phyloP scores from a whole-genome alignment of 2,113 vertebrate genomes.

The Neogobius melanostomus region DNA sequence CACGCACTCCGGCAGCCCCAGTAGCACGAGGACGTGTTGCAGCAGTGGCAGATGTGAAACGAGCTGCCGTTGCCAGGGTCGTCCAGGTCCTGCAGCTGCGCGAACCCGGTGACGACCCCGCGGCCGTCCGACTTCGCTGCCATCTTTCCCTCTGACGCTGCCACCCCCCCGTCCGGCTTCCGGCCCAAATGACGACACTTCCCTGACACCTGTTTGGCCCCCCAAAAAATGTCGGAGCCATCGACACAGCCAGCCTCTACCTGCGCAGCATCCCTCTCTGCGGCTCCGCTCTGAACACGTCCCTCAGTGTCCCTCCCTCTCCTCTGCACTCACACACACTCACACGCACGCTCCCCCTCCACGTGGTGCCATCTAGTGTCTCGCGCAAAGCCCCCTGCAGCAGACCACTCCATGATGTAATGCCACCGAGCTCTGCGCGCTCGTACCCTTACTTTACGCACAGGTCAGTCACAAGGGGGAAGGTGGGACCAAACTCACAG shows the following conservation, averaged over 20 bases:
- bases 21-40: slow-evolving; percentile 96
- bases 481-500: background rate
- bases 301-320: slow-evolving; percentile 38
- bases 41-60: slow-evolving; percentile 96
- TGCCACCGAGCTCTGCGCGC: slow-evolving; percentile 34
- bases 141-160: slow-evolving; percentile 88
- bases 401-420: slow-evolving; percentile 61
- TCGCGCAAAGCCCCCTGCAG: slow-evolving; percentile 50
- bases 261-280: slow-evolving; percentile 40
- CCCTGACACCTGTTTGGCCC: slow-evolving; percentile 82
- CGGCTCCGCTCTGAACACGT: slow-evolving; percentile 63
- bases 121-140: slow-evolving; percentile 94
- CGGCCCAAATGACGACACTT: slow-evolving; percentile 83
- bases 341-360: slow-evolving; percentile 41
- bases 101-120: slow-evolving; percentile 91
- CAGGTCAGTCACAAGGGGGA: background rate
- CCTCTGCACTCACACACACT: slow-evolving; percentile 1
- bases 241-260: slow-evolving; percentile 36
- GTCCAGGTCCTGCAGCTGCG: slow-evolving; percentile 96
- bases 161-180: slow-evolving; percentile 79
- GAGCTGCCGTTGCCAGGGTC: slow-evolving; percentile 86
- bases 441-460: slow-evolving; percentile 10
- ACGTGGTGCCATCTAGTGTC: slow-evolving; percentile 81
- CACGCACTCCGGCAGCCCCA: slow-evolving; percentile 96
- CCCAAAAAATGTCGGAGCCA: slow-evolving; percentile 76